phyloP scores from a whole-genome alignment of 2,888 invertebrate genomes.

The Tubulanus polymorphus region DNA sequence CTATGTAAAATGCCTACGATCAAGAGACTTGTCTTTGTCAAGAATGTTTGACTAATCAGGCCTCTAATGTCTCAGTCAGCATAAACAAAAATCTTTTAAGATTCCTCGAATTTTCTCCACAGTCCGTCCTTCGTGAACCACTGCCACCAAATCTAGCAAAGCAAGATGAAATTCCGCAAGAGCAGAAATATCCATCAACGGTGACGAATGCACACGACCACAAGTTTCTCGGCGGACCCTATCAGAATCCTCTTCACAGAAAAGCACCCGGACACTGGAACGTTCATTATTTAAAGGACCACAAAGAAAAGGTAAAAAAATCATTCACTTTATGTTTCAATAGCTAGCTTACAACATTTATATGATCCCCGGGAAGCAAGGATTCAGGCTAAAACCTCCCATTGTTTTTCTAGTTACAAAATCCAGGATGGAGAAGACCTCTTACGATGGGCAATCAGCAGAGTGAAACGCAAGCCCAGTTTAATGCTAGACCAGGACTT shows the following conservation, averaged over 20 bases:
- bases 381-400: neutral
- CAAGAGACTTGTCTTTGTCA: no score
- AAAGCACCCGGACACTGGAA: slow-evolving; percentile 52
- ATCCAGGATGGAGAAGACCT: slow-evolving; percentile 48
- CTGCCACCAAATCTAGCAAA: slow-evolving; percentile 48
- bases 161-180: slow-evolving; percentile 41
- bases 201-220: slow-evolving; percentile 45
- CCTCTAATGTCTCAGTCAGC: no score
- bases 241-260: slow-evolving; percentile 41
- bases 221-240: slow-evolving; percentile 42
- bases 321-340: neutral
- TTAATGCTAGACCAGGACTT: slow-evolving; percentile 32
- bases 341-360: slow-evolving; percentile 1
- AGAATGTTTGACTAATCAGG: no score
- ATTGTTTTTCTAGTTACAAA: slow-evolving; percentile 37
- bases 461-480: slow-evolving; percentile 48
- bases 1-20: no score
- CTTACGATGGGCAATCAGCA: slow-evolving; percentile 52
- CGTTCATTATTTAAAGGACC: slow-evolving; percentile 49
- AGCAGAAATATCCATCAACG: slow-evolving; percentile 47
- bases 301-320: slow-evolving; percentile 47
- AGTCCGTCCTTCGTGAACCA: slow-evolving; percentile 46
- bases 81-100: no score
- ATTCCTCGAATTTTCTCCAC: no score
- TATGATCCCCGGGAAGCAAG: neutral